Conservation (phyloP, 2,888 invertebrate species). For the Melikaiella ostensackeni region DNA sequence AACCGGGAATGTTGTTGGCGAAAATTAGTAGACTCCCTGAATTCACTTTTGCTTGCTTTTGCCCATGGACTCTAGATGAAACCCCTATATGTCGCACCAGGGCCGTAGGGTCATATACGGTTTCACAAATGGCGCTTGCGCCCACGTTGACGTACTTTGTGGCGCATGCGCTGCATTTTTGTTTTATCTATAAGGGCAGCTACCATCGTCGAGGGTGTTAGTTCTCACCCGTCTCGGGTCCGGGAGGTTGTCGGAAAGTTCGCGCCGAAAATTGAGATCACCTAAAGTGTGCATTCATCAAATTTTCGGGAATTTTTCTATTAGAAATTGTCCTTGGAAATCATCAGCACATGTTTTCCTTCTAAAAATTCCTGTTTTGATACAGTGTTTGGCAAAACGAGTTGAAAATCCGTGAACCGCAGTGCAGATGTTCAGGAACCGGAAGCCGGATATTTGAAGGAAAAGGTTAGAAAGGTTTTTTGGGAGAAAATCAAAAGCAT, state of each 20-base stretch:
- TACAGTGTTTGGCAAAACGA: not conserved
- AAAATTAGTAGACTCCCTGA: no score
- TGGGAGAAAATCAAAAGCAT: not conserved
- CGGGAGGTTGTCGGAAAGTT: constrained; percentile 41
- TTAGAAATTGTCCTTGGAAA: not conserved
- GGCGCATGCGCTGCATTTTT: constrained; percentile 57
- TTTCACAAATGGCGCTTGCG: constrained; percentile 38
- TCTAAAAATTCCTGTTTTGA: not conserved
- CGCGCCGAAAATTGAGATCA: not conserved
- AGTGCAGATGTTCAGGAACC: constrained; percentile 21
- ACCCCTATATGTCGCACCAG: constrained; percentile 6
- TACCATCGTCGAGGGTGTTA: constrained; percentile 62
- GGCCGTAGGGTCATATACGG: constrained; percentile 8
- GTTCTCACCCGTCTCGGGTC: constrained; percentile 63
- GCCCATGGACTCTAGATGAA: constrained; percentile 15
- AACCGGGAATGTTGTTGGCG: no score
- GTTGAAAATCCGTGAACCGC: constrained; percentile 12
- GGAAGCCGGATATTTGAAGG: constrained; percentile 14
- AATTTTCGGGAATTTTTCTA: not conserved
- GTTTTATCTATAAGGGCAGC: constrained; percentile 67
- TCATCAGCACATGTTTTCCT: not conserved
- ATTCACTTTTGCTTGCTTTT: constrained; percentile 35
- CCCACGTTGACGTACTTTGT: constrained; percentile 7
- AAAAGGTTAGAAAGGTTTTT: constrained; percentile 17
- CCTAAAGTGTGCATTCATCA: not conserved